Evolutionary conservation across 2,888 invertebrate species (phyloP), one percentile per base, ranked within the genome.

Genomic region (Troides aeacus): DNA sequence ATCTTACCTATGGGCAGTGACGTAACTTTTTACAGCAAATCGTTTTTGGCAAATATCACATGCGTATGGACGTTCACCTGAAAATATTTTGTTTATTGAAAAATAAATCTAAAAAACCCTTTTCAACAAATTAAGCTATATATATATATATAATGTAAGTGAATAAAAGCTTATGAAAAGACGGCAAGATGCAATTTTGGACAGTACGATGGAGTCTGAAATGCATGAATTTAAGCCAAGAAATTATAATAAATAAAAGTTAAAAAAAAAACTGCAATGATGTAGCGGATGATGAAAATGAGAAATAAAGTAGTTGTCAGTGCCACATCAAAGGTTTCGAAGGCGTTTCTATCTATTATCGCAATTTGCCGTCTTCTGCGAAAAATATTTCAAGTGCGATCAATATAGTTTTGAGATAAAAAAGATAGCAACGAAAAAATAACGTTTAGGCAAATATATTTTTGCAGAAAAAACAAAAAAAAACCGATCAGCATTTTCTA

Each of bases 1-100:
- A n/a, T 12, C 18, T 79, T 78, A 94, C 94, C 94, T 95, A 85
- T 96, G 96, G 62, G 96, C 96, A 74, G 95, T 95, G 70, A 96
- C 95, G 80, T 96, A 96, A 81, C 96, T 96, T 87, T 96, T 96
- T 73, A 96, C 96, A 59, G 96, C 96, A 85, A 96, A 96, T 78
- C 95, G 94, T 89, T 96, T 96, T 82, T 95, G 94, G 86, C 96
- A 96, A 78, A 96, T 94, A 89, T 96, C 95, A 90, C 96, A 96
- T 75, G 95, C 94, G 81, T 96, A 96, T 56, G 96, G 96, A 72
- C 96, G 93, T 86, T 96, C 95, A 77, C 96, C 96, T 94, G 85
- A 76, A 68, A 62, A 61, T 57, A 42, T 65, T 62, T 24, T 75
- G 76, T 70, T 66, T 71, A 72, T 46, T 53, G 46, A 46, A 46